These are phyloP conservation scores for Leucozona laternaria DNA, from an alignment of 2,888 invertebrate species.

Conservation along the genomic window DNA sequence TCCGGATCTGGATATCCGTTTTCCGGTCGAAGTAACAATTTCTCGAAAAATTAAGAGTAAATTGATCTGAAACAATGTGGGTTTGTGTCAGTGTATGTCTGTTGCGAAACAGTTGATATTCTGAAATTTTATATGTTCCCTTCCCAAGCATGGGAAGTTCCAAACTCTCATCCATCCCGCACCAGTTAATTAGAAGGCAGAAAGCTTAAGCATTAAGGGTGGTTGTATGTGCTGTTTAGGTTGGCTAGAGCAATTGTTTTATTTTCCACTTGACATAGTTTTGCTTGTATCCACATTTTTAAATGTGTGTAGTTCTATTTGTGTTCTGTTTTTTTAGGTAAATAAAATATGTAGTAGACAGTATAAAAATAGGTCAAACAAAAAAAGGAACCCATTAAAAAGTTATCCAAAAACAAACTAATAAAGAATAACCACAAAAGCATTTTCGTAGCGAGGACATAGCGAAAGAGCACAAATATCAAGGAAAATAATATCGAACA, in stretches of 20 bases:
- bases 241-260: constrained; percentile 46
- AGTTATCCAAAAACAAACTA: background rate
- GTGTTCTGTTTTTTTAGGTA: background rate
- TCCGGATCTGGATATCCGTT: constrained; percentile 65
- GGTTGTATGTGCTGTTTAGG: background rate
- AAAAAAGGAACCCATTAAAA: background rate
- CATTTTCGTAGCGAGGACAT: background rate
- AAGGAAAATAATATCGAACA: background rate
- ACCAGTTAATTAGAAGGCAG: constrained; percentile 26
- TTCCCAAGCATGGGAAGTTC: constrained; percentile 19
- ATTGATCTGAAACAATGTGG: constrained; percentile 33
- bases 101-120: constrained; percentile 38
- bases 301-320: constrained; percentile 10
- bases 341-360: constrained; percentile 12
- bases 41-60: constrained; percentile 64
- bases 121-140: constrained; percentile 35
- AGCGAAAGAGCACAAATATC: background rate
- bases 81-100: background rate
- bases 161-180: constrained; percentile 16
- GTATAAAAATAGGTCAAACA: background rate
- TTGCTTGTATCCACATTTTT: background rate
- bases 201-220: constrained; percentile 18
- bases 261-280: constrained; percentile 56
- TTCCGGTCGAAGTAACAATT: constrained; percentile 67
- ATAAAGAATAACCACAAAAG: background rate